phyloP scores from a whole-genome alignment of 2,113 vertebrate species.

The Thalassoma bifasciatum region DNA sequence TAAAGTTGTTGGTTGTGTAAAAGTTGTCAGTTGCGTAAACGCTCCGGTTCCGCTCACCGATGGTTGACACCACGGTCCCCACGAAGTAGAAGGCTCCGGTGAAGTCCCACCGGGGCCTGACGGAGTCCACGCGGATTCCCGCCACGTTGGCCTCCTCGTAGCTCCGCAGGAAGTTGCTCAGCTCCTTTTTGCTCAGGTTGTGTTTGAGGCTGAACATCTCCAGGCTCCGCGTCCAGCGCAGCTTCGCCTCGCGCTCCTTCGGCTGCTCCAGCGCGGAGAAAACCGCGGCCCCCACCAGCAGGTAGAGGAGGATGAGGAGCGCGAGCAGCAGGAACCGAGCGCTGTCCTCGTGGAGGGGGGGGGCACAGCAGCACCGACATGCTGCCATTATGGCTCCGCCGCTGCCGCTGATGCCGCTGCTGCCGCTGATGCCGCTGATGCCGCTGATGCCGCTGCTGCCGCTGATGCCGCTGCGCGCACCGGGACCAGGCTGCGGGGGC shows the following conservation, averaged over 20 bases:
- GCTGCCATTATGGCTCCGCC: conserved; percentile 91
- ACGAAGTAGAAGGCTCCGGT: conserved; percentile 96
- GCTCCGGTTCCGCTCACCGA: no score
- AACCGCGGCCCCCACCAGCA: conserved; percentile 93
- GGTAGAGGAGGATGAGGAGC: conserved; percentile 88
- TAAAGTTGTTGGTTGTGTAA: no score
- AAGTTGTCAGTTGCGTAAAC: no score
- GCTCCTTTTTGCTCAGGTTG: conserved; percentile 89
- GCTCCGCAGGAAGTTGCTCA: conserved; percentile 88
- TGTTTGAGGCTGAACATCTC: conserved; percentile 90
- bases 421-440: no score
- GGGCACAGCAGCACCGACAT: conserved; percentile 86
- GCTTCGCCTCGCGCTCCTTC: conserved; percentile 89
- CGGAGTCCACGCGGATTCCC: conserved; percentile 89
- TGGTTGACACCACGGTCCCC: conserved; percentile 96
- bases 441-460: no score
- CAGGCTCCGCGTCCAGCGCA: conserved; percentile 89
- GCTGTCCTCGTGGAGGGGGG: conserved; percentile 91
- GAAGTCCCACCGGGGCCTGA: conserved; percentile 95
- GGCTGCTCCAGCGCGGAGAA: conserved; percentile 95
- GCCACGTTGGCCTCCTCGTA: conserved; percentile 91
- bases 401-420: no score
- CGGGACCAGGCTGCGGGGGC: no score
- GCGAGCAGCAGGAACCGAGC: conserved; percentile 93
- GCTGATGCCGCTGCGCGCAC: no score